A percentile compares a stretch with the other conserved stretches of the same genome.
Conservation (phyloP, 2,113 vertebrate species). For the Corythornis madagascariensis region DNA sequence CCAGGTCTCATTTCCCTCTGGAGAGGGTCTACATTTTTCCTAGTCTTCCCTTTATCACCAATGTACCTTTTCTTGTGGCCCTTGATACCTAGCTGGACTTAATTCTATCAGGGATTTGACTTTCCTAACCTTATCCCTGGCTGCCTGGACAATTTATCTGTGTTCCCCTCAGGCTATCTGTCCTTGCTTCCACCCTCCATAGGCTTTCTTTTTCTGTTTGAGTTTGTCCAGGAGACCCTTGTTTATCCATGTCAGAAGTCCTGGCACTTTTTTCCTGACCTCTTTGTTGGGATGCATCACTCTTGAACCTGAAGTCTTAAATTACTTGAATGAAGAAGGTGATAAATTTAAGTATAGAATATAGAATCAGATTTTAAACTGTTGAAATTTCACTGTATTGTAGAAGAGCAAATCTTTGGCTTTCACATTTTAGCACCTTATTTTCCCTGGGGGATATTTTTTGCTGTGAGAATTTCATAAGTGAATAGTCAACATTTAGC, state of each 20-base stretch:
- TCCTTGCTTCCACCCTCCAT: too few species aligned
- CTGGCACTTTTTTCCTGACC: not conserved
- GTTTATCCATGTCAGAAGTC: not conserved
- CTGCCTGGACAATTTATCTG: not conserved
- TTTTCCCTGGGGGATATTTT: not conserved
- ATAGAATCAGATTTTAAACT: not conserved
- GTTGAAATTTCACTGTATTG: not conserved
- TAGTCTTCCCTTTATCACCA: too few species aligned
- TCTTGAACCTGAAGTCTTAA: not conserved
- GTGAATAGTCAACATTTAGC: not conserved
- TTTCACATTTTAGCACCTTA: not conserved
- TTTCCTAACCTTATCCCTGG: too few species aligned
- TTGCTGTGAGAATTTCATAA: not conserved
- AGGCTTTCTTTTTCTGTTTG: not conserved
- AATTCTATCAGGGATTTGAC: too few species aligned
- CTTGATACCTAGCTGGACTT: too few species aligned
- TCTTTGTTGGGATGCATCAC: not conserved
- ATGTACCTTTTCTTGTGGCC: too few species aligned
- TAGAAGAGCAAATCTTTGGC: not conserved
- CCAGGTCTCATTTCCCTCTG: too few species aligned
- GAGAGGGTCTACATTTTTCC: too few species aligned
- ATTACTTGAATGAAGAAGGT: not conserved
- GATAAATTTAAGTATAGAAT: not conserved
- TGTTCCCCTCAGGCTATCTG: not conserved
- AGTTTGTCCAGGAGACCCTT: not conserved